Base-by-base conservation (phyloP, 2,888 invertebrate species). In the Phasia obesa region DNA sequence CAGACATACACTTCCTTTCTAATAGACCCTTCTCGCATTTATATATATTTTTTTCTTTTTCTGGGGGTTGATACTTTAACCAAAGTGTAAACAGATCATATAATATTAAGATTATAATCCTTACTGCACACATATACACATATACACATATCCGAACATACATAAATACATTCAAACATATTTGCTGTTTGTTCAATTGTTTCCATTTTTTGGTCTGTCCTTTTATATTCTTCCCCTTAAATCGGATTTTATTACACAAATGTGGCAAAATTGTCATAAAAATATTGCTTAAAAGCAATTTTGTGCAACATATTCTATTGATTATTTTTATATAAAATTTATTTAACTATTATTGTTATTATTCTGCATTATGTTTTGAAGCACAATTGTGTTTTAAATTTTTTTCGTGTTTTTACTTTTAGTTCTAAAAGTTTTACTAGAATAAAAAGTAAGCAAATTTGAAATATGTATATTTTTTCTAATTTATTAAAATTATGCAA, bases 21-120 rank as follows among this genome's bases (percentile, higher is more conserved):
- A 67, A 53, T 47, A 60, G 35, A 79, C 59, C 51, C 79, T 62
- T 53, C 44, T 62, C 44, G 19, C n/a, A 17, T 19, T 53, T 42
- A 51, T 23, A 15, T n/a, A 51, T 1, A 60, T 7, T 9, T 15
- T n/a, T 62, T 49, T 42, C 42, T 31, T 69, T 60, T 65, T 73
- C 53, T 21, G 44, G 49, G 76, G 70, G 76, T 76, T 76, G 65
- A 25, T 69, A 62, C 51, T 69, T 62, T 77, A 77, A 77, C 73
- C 69, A 55, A 67, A 83, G 73, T 64, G 85, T 74, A 85, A 84
- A 85, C 83, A 81, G 83, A 84, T 85, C 84, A 84, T 73, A 64
- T 57, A 51, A 74, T 81, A 83, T 83, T 81, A 84, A 83, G 81
- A 78, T 78, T 64, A 83, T 85, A 84, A 85, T 78, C 79, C 80